These are phyloP conservation scores for Rhamnusium bicolor DNA, from an alignment of 2,888 invertebrate species.

Conservation along the genomic window DNA sequence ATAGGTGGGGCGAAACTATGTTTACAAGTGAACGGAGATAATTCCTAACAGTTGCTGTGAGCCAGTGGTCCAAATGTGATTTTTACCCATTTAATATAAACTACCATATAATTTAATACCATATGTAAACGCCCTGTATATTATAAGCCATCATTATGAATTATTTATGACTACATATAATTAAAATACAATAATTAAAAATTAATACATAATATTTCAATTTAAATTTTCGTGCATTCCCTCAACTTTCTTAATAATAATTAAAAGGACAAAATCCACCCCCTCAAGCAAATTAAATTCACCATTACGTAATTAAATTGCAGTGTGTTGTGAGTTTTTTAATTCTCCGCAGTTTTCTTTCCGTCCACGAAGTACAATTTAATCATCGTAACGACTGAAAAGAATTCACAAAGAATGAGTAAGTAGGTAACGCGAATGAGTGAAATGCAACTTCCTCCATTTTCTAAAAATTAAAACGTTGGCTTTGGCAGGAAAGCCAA, in stretches of 20 bases:
- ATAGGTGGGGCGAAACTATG: too few relatives aligned
- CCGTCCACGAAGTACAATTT: slow-evolving; percentile 39
- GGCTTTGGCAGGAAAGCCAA: background rate
- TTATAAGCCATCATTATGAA: too few relatives aligned
- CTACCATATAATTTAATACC: too few relatives aligned
- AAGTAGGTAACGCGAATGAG: slow-evolving; percentile 42
- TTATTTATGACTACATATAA: background rate
- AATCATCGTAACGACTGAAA: slow-evolving; percentile 45
- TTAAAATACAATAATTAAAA: background rate
- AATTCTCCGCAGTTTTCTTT: slow-evolving; percentile 40
- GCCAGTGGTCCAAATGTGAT: too few relatives aligned
- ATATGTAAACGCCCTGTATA: too few relatives aligned
- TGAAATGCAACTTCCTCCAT: slow-evolving; percentile 33
- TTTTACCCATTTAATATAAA: too few relatives aligned
- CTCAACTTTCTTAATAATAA: background rate
- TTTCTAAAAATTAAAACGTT: slow-evolving; percentile 42
- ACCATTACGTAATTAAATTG: slow-evolving; percentile 45
- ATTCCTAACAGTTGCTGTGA: too few relatives aligned
- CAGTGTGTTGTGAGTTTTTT: slow-evolving; percentile 41
- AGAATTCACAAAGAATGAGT: slow-evolving; percentile 39
- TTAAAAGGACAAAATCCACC: slow-evolving; percentile 9
- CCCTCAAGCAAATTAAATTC: slow-evolving; percentile 1
- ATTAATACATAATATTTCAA: background rate
- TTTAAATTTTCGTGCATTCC: background rate
- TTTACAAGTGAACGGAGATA: too few relatives aligned